Base-by-base conservation (phyloP, 2,113 vertebrate species). In the Excalfactoria chinensis region DNA sequence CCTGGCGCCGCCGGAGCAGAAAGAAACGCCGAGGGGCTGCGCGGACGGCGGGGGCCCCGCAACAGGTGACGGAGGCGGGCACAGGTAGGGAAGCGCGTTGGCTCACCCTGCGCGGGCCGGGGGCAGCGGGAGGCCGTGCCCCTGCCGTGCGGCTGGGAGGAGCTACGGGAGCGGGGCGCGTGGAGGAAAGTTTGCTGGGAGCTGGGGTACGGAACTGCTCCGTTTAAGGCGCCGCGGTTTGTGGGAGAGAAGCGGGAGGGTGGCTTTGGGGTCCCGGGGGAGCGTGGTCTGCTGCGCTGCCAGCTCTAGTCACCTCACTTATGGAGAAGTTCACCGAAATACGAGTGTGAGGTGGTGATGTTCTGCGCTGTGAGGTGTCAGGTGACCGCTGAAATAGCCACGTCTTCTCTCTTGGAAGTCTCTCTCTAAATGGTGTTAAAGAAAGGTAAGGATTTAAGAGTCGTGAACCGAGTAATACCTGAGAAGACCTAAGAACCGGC, bases 31-130 rank as follows among this genome's bases (percentile, higher is more conserved):
- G 32, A 92, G 76, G 80, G 79, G n/a, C 84, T 91, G 95, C 13
- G 64, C 35, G 37, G 93, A 96, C 60, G 78, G 92, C 55, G 51
- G 94, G 74, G 67, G 83, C 84, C 95, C 94, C 88, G 97, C 97
- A 97, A 97, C 97, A 97, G 97, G 97, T 97, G 98, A 98, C 93
- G 95, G 95, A 75, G 93, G 95, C 89, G 97, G 84, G 84, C 97
- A 88, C 97, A 98, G 98, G 98, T 98, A 98, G 83, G 90, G 94
- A 46, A 85, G 18, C 71, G 41, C 35, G 41, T 53, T 23, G 7
- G 53, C 11, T 19, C 53, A 34, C 5, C 44, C 51, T 40, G 64
- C 63, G n/a, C 46, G 28, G 56, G 11, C 35, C 10, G 43, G 37
- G 22, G 11, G 14, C 11, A 18, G 6, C 6, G 26, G 66, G 63